Base-by-base conservation (phyloP, 2,113 vertebrate genomes). In the Spea bombifrons region DNA sequence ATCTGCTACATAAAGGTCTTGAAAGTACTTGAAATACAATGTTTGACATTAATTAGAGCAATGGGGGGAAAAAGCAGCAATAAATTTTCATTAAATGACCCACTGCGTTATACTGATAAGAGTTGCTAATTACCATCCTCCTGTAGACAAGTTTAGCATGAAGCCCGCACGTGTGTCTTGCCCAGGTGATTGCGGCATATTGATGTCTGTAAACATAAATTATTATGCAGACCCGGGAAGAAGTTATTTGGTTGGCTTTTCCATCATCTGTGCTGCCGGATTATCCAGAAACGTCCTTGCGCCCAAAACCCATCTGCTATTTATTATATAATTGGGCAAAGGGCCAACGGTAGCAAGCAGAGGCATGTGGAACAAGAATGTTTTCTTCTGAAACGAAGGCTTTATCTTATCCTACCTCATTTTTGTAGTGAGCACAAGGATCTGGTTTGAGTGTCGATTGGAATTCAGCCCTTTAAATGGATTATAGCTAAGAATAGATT, bases 401-500 rank as follows among this genome's bases (percentile, higher is more conserved):
- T 81, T 84, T 78, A 78, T 86, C 75, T 84, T 83, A 83, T 83
- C 84, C 81, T n/a, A 43, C 55, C 7, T 63, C 63, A 47, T 55
- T 75, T 71, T 66, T 77, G 75, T 76, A 63, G 83, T 66, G 73
- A 73, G 10, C 71, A 61, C 78, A 82, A 71, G 83, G 73, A 77
- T 81, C 79, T 2, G 55, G 77, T 0, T 78, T 71, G 75, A 69
- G 82, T 69, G 83, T 44, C 78, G 83, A 88, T 83, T 81, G 84
- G 87, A 89, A 87, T 89, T 86, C 88, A 88, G 83, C 83, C 72
- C 89, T 88, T 87, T 88, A 88, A 88, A 84, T 86, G 86, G 90
- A 90, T 91, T 89, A 89, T 83, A 10, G 74, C 85, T 85, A 88
- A 88, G 89, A 91, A 91, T 90, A 90, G 46, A 84, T 79, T 81